Evolutionary conservation across 2,113 vertebrate species (phyloP).

Genomic region (Phaethornis superciliosus): DNA sequence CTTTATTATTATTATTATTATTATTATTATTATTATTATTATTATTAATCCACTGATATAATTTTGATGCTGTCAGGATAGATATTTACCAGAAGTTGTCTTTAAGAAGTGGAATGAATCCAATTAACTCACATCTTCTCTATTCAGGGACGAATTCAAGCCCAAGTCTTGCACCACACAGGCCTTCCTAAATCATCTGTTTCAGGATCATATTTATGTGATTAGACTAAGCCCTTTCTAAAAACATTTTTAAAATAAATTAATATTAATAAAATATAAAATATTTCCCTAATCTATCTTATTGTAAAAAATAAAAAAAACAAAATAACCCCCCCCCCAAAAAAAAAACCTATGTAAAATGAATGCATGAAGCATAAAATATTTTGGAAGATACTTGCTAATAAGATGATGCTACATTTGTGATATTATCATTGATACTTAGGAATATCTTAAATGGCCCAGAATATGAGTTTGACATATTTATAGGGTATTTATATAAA

Average conservation of each 20-base stretch:
- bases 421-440: background rate
- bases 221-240: background rate
- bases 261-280: background rate
- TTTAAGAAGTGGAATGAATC: background rate
- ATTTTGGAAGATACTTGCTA: background rate
- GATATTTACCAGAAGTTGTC: background rate
- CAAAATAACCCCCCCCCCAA: too few species aligned
- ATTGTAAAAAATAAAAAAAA: too few species aligned
- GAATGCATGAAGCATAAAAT: background rate
- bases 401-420: background rate
- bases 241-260: background rate
- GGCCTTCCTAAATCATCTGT: background rate
- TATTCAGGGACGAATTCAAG: background rate
- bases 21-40: background rate
- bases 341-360: too few species aligned
- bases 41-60: background rate
- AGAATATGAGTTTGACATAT: background rate
- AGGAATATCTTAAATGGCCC: background rate
- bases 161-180: background rate
- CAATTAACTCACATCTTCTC: background rate
- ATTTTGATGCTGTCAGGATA: background rate
- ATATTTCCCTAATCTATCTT: fast-evolving
- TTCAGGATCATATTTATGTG: background rate
- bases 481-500: background rate
- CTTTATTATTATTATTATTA: background rate